Base-by-base conservation (phyloP, 2,888 invertebrate genomes). In the Clepsis dumicolana region DNA sequence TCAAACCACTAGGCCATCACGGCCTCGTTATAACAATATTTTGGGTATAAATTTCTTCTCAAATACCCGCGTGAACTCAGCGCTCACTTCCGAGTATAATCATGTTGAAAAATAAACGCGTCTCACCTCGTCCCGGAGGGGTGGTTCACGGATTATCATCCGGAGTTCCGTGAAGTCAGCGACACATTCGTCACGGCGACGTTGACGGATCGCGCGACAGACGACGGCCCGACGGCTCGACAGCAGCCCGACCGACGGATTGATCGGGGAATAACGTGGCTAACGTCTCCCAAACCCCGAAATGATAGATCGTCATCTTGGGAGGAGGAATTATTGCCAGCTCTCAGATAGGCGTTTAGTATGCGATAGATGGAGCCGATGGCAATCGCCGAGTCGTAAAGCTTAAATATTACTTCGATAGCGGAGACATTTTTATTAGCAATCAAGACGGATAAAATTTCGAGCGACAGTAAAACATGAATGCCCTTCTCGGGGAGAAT, bases 221-320 rank as follows among this genome's bases (percentile, higher is more conserved):
- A 25, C 67, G 67, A 53, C 71, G 69, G 71, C 70, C 70, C 71
- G 71, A 71, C 25, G 32, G 16, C 60, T 21, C 66, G 72, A 66
- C 71, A 66, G 72, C 71, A 66, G 72, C 72, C 72, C 75, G 75
- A 77, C 73, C 80, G 77, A 72, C 77, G 79, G 83, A 88, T 87
- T 84, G 86, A 89, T 88, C 83, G 83, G 78, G 79, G 81, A 84
- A 85, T 88, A 86, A 84, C 84, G 83, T 84, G 83, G 81, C 81
- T 75, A 78, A 79, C 80, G 83, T 80, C 76, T 71, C 73, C 75
- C 77, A 74, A 82, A 80, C 71, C 72, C 75, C 76, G 73, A 83
- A 80, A 84, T 88, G 87, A 89, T 87, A 83, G 82, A 89, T 87
- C 78, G 81, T 77, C 77, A 77, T 78, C 78, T 78, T 76, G 80